Percentiles rank a stretch among this genome's conserved stretches.
These are phyloP conservation scores for Tapirus indicus DNA, from an alignment of 2,797 vertebrate species.

Conservation along the genomic window DNA sequence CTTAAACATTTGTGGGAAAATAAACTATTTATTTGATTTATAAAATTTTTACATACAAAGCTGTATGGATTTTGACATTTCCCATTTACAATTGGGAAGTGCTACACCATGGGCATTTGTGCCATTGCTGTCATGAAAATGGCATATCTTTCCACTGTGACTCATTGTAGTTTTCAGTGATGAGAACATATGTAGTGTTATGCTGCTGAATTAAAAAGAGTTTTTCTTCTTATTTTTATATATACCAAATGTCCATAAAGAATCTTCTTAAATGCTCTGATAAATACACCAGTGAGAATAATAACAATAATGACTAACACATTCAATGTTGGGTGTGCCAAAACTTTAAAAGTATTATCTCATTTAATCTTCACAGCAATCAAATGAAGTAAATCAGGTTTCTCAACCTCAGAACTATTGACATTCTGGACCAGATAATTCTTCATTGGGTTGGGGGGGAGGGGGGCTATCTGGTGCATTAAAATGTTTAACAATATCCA, in stretches of 20 bases:
- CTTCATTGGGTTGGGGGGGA: background rate
- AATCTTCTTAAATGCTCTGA: background rate
- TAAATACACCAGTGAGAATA: background rate
- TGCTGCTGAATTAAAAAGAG: background rate
- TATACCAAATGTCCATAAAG: background rate
- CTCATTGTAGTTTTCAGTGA: background rate
- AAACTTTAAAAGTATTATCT: background rate
- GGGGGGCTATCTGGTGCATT: background rate
- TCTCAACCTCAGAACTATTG: background rate
- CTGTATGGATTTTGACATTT: background rate
- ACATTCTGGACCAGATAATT: background rate
- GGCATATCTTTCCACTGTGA: background rate
- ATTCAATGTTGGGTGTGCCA: background rate
- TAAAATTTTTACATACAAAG: background rate
- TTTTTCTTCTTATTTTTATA: background rate
- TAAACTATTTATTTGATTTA: background rate
- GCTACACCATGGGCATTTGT: background rate
- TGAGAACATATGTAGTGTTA: background rate
- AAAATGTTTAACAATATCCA: background rate
- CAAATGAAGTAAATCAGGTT: background rate
- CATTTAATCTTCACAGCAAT: background rate
- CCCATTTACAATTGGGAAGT: background rate
- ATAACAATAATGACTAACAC: background rate
- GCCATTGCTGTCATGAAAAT: background rate
- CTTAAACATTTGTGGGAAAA: background rate